These are phyloP conservation scores for Hemiscyllium ocellatum DNA, from an alignment of 2,113 vertebrate species.

Conservation along the genomic window DNA sequence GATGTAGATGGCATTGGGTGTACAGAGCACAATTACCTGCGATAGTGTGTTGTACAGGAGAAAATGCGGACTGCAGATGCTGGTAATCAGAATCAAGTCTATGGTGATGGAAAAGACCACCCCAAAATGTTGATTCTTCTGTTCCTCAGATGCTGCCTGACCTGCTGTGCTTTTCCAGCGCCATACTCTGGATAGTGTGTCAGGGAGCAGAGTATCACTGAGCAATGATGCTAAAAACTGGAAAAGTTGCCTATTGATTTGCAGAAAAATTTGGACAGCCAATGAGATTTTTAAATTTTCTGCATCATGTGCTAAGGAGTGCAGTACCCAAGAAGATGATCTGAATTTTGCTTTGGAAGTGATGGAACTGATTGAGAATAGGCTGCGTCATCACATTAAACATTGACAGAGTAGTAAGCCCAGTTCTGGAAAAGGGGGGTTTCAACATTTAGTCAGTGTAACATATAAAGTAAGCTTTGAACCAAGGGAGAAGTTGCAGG, in stretches of 20 bases:
- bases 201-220: neutral
- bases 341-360: neutral
- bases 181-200: neutral
- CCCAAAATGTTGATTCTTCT: too few species aligned
- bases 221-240: neutral
- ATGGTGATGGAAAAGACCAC: too few species aligned
- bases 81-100: too few species aligned
- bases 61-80: too few species aligned
- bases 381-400: neutral
- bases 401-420: neutral
- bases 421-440: neutral
- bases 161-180: too few species aligned
- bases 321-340: neutral
- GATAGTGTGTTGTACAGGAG: too few species aligned
- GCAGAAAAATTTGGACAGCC: neutral
- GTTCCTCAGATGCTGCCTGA: too few species aligned
- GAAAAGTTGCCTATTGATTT: neutral
- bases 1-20: neutral
- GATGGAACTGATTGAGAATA: neutral
- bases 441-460: neutral
- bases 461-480: neutral
- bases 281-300: neutral
- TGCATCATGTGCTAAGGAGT: neutral
- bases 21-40: neutral
- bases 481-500: neutral